phyloP scores from a whole-genome alignment of 2,113 vertebrate genomes.

The Phylloscopus trochiloides region DNA sequence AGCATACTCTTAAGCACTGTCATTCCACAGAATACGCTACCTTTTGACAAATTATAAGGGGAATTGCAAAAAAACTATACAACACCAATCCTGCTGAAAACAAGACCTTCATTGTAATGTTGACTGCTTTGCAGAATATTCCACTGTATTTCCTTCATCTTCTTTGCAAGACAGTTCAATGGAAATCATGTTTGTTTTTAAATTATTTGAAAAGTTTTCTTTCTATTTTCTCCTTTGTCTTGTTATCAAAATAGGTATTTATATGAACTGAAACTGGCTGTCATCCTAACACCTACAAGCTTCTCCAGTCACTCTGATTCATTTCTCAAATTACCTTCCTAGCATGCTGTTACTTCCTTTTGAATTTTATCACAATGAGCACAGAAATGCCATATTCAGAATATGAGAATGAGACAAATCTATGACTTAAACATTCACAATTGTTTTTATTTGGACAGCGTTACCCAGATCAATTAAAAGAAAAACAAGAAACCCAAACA shows the following conservation, averaged over 20 bases:
- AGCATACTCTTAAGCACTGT: neutral
- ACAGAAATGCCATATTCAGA: neutral
- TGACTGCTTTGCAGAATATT: neutral
- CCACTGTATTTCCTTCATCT: neutral
- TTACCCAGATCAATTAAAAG: neutral
- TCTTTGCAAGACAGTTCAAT: neutral
- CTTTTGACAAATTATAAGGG: neutral
- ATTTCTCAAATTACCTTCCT: slow-evolving; percentile 14
- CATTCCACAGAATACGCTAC: neutral
- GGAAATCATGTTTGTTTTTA: neutral
- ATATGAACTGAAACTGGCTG: neutral
- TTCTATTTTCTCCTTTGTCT: neutral
- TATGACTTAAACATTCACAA: neutral
- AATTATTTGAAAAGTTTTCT: neutral
- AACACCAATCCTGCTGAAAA: neutral
- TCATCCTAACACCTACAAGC: slow-evolving; percentile 10
- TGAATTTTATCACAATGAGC: neutral
- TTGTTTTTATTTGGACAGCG: neutral
- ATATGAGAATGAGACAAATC: neutral
- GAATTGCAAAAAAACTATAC: neutral
- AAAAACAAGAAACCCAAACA: neutral
- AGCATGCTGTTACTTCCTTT: neutral
- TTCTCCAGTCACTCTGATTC: slow-evolving; percentile 16
- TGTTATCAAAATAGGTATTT: slow-evolving; percentile 18
- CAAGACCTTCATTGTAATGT: neutral